Evolutionary conservation across 2,113 vertebrate genomes (phyloP).

Genomic region (Pygoscelis antarcticus): DNA sequence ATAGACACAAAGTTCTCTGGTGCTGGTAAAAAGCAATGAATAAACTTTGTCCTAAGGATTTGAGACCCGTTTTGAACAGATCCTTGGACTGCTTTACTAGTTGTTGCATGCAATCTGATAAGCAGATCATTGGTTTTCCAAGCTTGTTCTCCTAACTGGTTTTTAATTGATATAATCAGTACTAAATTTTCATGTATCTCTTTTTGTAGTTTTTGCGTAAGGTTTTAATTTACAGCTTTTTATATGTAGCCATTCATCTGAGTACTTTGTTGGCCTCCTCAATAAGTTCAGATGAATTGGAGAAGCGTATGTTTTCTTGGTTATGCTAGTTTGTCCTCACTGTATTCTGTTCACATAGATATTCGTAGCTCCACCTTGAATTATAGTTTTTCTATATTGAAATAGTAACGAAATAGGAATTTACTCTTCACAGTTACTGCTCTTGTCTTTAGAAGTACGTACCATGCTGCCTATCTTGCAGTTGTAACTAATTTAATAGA

Average conservation of each 20-base stretch:
- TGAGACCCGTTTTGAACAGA: background rate
- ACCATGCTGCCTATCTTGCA: background rate
- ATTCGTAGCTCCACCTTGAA: background rate
- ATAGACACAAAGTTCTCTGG: background rate
- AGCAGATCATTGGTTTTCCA: background rate
- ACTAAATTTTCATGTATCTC: background rate
- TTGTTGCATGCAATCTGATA: background rate
- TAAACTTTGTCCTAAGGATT: background rate
- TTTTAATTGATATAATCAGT: background rate
- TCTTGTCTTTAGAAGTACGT: background rate
- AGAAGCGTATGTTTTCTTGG: background rate
- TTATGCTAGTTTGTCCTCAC: background rate
- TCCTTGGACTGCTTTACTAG: background rate
- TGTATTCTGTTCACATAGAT: background rate
- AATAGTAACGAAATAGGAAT: background rate
- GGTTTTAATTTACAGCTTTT: background rate
- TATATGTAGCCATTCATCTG: background rate
- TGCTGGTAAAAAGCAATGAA: background rate
- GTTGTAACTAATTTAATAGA: background rate
- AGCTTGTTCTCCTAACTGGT: background rate
- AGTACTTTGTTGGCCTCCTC: background rate
- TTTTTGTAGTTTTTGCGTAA: background rate
- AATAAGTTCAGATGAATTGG: background rate
- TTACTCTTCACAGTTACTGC: background rate
- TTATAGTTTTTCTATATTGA: background rate